Evolutionary conservation across 2,113 vertebrate species (phyloP).

Genomic region (Pelobates fuscus): DNA sequence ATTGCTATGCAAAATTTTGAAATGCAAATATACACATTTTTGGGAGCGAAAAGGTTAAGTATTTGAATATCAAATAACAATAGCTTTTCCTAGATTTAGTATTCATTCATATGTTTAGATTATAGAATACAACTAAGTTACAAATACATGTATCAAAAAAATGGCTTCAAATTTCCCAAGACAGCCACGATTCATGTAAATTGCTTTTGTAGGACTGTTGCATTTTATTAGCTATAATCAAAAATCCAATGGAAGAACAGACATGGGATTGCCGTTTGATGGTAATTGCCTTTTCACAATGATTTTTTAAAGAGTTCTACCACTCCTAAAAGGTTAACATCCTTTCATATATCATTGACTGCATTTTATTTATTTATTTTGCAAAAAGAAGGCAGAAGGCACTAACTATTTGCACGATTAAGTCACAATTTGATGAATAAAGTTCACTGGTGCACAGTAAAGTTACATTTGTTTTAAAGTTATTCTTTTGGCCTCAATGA

Average conservation of each 20-base stretch:
- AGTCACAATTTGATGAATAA: constrained; percentile 32
- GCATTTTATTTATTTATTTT: neutral
- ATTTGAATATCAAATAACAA: too few relatives aligned
- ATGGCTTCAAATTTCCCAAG: constrained; percentile 19
- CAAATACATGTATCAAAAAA: constrained; percentile 10
- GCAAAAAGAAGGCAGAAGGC: neutral
- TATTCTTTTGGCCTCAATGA: constrained; percentile 10
- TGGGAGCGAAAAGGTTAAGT: too few relatives aligned
- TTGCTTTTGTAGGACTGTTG: too few relatives aligned
- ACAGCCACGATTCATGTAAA: neutral
- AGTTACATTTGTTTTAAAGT: neutral
- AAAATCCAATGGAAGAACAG: constrained; percentile 10
- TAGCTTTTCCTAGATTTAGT: too few relatives aligned
- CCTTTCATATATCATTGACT: constrained; percentile 20
- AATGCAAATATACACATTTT: too few relatives aligned
- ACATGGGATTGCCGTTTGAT: constrained; percentile 7
- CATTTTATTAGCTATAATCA: constrained; percentile 12
- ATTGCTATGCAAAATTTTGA: too few relatives aligned
- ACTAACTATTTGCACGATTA: constrained; percentile 16
- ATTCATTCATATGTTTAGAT: neutral
- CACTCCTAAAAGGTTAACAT: constrained; percentile 39
- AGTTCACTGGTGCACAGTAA: neutral
- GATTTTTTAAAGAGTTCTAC: constrained; percentile 25
- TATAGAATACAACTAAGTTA: neutral
- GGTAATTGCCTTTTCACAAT: constrained; percentile 17